Base-by-base conservation (phyloP, 2,888 invertebrate species). In the Tetragonisca angustula region DNA sequence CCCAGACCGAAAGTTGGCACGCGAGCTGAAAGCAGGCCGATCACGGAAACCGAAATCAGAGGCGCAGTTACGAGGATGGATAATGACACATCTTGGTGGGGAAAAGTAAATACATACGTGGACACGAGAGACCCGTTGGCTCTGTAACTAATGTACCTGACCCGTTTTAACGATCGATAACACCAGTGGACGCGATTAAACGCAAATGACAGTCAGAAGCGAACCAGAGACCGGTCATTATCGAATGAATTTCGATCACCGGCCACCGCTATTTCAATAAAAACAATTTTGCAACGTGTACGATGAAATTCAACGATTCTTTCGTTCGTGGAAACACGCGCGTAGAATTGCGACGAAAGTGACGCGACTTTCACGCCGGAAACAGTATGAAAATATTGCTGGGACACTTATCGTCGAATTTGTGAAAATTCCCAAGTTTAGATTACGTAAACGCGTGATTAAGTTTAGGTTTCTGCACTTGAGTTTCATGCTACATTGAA, bases 141-240 rank as follows among this genome's bases (percentile, higher is more conserved):
- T 72, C 78, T 67, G 84, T 76, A 84, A 84, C 86, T 86, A 86
- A 88, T 79, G 88, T 79, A 85, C 84, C 79, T 83, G 86, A 86
- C 86, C 86, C 79, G 83, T 76, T 76, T 76, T 19, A 73, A 69
- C 83, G 88, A 89, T 89, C 89, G 81, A 89, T 89, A 89, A 67
- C 79, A 79, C 52, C 83, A 71, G 68, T 76, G 81, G 73, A 85
- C 81, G 87, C 89, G 87, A 89, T 89, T 89, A 87, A 89, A 70
- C 88, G 89, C 81, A 59, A 88, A 80, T 68, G 84, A 87, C 89
- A 79, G 75, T 72, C 81, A 80, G 84, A 83, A 81, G 61, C 80
- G 79, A 76, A 72, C 73, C 79, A 69, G 71, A 61, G 64, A 49
- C 69, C 43, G 70, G 73, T 86, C 71, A 79, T 87, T 76, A 74